A percentile compares a stretch with the other conserved stretches of the same genome.
phyloP scores from a whole-genome alignment of 2,888 invertebrate genomes.

The Caenorhabditis sp. region DNA sequence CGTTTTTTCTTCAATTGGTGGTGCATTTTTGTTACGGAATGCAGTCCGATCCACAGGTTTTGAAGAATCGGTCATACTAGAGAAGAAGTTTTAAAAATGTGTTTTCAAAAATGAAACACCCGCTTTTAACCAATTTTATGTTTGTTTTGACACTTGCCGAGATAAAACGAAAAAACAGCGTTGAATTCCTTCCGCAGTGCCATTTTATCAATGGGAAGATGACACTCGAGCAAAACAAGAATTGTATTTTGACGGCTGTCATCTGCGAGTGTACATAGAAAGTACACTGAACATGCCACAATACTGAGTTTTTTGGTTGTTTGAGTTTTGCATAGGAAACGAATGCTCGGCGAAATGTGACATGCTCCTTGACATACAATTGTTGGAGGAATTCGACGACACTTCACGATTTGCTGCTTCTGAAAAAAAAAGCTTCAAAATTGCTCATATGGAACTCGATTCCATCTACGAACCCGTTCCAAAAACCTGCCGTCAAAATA shows the following conservation, averaged over 20 bases:
- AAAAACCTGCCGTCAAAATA: too few relatives aligned
- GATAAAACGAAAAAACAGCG: background rate
- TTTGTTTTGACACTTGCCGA: background rate
- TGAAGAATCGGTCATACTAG: too few relatives aligned
- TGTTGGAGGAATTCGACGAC: too few relatives aligned
- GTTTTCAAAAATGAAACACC: background rate
- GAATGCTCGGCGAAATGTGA: too few relatives aligned
- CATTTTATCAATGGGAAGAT: background rate
- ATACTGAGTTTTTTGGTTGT: background rate
- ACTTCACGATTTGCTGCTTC: too few relatives aligned
- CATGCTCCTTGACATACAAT: too few relatives aligned
- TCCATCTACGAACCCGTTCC: too few relatives aligned
- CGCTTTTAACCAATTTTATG: too few relatives aligned
- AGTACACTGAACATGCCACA: background rate
- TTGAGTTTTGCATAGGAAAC: too few relatives aligned
- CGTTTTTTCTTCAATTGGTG: slow-evolving; percentile 3
- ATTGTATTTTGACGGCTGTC: background rate
- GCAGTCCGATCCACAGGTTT: background rate
- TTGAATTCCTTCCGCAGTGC: background rate
- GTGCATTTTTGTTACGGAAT: background rate
- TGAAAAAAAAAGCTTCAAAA: too few relatives aligned
- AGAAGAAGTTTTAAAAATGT: background rate
- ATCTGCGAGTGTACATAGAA: background rate
- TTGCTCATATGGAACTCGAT: too few relatives aligned
- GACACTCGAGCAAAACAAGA: background rate